These are phyloP conservation scores for Idaea biselata DNA, from an alignment of 2,888 invertebrate genomes.

Conservation along the genomic window DNA sequence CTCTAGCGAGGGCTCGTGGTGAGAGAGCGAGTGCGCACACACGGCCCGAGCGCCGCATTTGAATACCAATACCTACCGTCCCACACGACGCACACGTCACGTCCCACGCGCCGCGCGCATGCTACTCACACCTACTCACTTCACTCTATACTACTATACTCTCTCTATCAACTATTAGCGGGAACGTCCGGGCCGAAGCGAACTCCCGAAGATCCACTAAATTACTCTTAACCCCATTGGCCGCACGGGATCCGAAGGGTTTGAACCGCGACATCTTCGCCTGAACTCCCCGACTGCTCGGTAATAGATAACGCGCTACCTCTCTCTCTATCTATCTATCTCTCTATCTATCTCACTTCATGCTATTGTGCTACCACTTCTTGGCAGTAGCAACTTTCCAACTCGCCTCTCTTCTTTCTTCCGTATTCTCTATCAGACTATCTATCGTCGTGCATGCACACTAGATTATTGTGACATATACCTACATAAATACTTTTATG, in stretches of 20 bases:
- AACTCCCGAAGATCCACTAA: conserved; percentile 71
- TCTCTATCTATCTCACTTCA: conserved; percentile 16
- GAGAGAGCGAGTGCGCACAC: conserved; percentile 77
- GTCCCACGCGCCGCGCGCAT: conserved; percentile 58
- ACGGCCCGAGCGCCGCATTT: conserved; percentile 83
- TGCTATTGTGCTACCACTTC: conserved; percentile 74
- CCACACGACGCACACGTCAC: conserved; percentile 63
- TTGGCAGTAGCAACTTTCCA: conserved; percentile 74
- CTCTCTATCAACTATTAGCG: conserved; percentile 64
- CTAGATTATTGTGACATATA: conserved; percentile 77
- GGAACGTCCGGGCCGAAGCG: conserved; percentile 68
- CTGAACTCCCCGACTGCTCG: conserved; percentile 70
- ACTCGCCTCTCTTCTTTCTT: conserved; percentile 76
- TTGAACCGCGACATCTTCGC: conserved; percentile 64
- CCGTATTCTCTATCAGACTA: conserved; percentile 72
- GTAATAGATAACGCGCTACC: conserved; percentile 76
- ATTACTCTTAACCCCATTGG: conserved; percentile 49
- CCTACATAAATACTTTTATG: conserved; percentile 68
- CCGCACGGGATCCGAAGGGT: conserved; percentile 64
- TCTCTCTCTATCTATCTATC: conserved; percentile 74
- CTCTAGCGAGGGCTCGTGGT: conserved; percentile 74
- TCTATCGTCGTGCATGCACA: conserved; percentile 78
- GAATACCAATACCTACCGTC: conserved; percentile 87
- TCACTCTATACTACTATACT: conserved; percentile 75
- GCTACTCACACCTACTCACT: conserved; percentile 77